Evolutionary conservation across 2,797 vertebrate genomes (phyloP), one percentile per base, ranked within the genome.

Genomic region (Kryptopterus vitreolus): DNA sequence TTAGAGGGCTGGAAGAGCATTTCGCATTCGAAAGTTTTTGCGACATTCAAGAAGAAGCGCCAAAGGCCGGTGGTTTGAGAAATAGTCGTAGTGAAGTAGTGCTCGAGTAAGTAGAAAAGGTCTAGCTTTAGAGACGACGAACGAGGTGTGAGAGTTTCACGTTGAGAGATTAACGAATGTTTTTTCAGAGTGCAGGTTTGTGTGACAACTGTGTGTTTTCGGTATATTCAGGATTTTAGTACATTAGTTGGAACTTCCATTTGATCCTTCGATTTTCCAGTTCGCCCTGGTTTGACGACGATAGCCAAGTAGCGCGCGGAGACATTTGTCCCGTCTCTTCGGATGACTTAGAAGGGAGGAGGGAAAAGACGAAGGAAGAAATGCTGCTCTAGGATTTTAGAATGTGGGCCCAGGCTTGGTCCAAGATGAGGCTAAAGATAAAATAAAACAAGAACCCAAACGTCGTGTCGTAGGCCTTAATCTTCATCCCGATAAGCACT

Each of bases 401-500:
- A 57, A 63, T 78, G 29, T 57, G 68, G 52, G 52, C 63, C 66
- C 77, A 53, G 55, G 48, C 43, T 84, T 84, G 61, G 43, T 78
- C 46, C 77, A 71, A 66, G 52, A 65, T 75, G 66, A 75, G 81
- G 76, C 74, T 70, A 33, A 77, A 77, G 26, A 77, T 59, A 77
- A n/a, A 53, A 81, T n/a, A 61, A 69, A 78, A 59, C 52, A 78
- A 59, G 78, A n/a, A 78, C 35, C 68, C 76, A 78, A 78, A 76
- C 80, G 80, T 81, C 76, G 71, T 84, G 81, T 69, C 59, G 61
- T 77, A 77, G 50, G 62, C 75, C 24, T 83, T 76, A 52, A 84
- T 66, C 24, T 59, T 82, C 81, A 87, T 53, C 81, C 62, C 55
- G 80, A 82, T 53, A 81, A 82, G 83, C 86, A 85, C 86, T 86